These are phyloP conservation scores for Mycetomoellerius zeteki DNA, from an alignment of 1,140 invertebrate genomes.

Conservation along the genomic window DNA sequence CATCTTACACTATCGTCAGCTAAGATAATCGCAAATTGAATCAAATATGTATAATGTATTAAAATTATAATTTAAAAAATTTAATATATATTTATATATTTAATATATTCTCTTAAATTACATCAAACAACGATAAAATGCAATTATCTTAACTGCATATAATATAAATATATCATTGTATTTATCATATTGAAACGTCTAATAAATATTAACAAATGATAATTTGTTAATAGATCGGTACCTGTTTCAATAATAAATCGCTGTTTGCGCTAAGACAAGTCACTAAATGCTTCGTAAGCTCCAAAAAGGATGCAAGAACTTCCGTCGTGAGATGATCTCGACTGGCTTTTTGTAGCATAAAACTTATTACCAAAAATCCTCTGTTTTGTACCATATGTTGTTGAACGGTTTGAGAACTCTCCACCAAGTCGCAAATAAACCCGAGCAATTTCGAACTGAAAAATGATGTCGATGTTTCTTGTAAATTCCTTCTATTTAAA, in stretches of 20 bases:
- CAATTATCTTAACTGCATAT: constrained; percentile 47
- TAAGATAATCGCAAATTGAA: constrained; percentile 55
- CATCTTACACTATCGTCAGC: not conserved
- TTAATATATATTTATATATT: not conserved
- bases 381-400: constrained; percentile 99
- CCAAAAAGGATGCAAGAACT: constrained; percentile 96
- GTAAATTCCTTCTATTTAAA: not conserved
- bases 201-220: not conserved
- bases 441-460: constrained; percentile 97
- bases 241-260: constrained; percentile 98
- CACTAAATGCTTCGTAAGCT: constrained; percentile 98
- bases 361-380: constrained; percentile 99
- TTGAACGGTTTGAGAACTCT: constrained; percentile 98
- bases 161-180: not conserved
- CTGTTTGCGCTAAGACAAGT: constrained; percentile 97
- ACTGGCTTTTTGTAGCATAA: constrained; percentile 97
- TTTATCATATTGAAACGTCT: constrained; percentile 3
- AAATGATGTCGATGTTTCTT: constrained; percentile 69
- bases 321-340: constrained; percentile 97
- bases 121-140: not conserved
- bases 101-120: not conserved
- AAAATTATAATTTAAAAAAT: not conserved
- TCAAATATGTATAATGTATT: not conserved
- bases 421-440: constrained; percentile 98
- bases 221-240: constrained; percentile 82